Base-by-base conservation (phyloP, 1,140 invertebrate genomes). In the Uloborus diversus region DNA sequence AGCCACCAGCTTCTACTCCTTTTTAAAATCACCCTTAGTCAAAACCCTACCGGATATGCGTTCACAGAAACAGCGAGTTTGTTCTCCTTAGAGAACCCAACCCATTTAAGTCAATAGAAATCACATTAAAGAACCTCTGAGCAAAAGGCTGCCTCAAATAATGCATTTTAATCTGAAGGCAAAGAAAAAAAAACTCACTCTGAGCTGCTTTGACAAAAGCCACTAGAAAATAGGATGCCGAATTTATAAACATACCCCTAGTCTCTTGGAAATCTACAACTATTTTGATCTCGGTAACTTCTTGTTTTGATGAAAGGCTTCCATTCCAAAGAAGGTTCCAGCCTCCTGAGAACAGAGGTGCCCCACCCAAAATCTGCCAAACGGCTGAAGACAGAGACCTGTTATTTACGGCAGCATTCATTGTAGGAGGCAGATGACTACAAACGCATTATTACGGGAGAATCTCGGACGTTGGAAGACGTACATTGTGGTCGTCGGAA, bases 221-320 rank as follows among this genome's bases (percentile, higher is more conserved):
- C 37, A 42, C 7, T 9, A 20, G 9, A 9, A 20, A 53, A 53
- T 20, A 20, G 49, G 23, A n/a, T 20, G 7, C 49, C 17, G 49
- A 53, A 42, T 53, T 53, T 20, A n/a, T 53, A 53, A 53, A 53
- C n/a, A 53, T 53, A 42, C 1, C 37, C 37, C 17, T 42, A 2
- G 9, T 17, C 37, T 1, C 37, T 42, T 13, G 37, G 9, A 13
- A 53, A 14, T 20, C 49, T 53, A 53, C 49, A 53, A 53, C 49
- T 53, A 53, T 20, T 53, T 53, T 53, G 49, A 53, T 53, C 49
- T 20, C 49, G n/a, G 49, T 53, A 53, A 53, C 49, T 53, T 53
- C 49, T 53, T 53, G 49, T 53, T 53, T 53, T 53, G 49, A 53
- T 53, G 49, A 53, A 20, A 53, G 23, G 13, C 49, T 20, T n/a